Percentiles rank a stretch among this genome's conserved stretches.
These are phyloP conservation scores for Misgurnus mizolepis DNA, from an alignment of 2,113 vertebrate species.

Conservation along the genomic window DNA sequence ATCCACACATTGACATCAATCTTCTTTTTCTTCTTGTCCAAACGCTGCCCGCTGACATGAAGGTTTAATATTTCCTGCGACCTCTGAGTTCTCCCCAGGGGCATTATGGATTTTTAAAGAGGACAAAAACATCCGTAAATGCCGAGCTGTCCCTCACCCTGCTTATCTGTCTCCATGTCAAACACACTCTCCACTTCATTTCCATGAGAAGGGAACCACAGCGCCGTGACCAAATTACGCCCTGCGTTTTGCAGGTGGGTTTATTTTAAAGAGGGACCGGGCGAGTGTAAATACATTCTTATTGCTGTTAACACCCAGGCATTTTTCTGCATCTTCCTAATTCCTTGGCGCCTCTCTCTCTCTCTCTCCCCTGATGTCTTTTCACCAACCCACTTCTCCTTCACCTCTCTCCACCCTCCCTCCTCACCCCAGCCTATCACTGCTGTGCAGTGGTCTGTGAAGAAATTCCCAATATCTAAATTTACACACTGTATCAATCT, in stretches of 20 bases:
- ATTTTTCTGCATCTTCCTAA: constrained; percentile 36
- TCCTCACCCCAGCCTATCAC: constrained; percentile 74
- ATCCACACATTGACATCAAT: constrained; percentile 14
- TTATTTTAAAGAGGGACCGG: constrained; percentile 49
- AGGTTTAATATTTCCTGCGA: constrained; percentile 26
- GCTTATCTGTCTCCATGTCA: constrained; percentile 51
- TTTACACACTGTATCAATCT: constrained; percentile 89
- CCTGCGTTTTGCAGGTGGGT: constrained; percentile 28
- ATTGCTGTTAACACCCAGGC: constrained; percentile 69
- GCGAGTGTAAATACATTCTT: constrained; percentile 66
- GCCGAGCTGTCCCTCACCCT: background rate
- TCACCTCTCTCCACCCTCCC: constrained; percentile 51
- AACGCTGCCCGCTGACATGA: background rate
- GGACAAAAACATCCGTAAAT: constrained; percentile 30
- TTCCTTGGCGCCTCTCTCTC: background rate
- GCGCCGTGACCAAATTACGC: constrained; percentile 57
- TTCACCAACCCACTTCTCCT: constrained; percentile 38
- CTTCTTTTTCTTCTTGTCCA: constrained; percentile 1
- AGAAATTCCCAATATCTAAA: constrained; percentile 84
- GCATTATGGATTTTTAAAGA: constrained; percentile 37
- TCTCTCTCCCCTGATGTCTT: constrained; percentile 11
- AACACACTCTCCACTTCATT: constrained; percentile 53
- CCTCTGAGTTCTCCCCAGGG: constrained; percentile 38
- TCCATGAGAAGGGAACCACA: constrained; percentile 54
- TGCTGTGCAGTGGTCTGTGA: constrained; percentile 76